Evolutionary conservation across 2,113 vertebrate genomes (phyloP).

Genomic region (Myotis lucifugus): DNA sequence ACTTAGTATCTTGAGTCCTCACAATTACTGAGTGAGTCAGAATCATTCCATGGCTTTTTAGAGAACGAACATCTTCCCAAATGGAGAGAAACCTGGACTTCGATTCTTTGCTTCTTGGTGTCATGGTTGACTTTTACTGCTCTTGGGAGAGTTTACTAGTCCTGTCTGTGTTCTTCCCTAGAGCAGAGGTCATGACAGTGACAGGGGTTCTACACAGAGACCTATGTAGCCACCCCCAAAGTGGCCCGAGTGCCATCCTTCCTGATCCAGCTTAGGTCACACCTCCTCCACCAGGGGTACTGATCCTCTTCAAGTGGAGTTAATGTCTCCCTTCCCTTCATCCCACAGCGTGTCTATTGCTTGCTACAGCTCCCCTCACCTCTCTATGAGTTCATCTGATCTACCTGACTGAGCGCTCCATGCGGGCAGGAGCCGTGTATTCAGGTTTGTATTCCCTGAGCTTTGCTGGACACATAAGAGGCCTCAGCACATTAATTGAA

Average conservation of each 20-base stretch:
- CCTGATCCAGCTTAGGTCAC: neutral
- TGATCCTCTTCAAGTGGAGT: neutral
- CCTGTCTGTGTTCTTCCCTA: neutral
- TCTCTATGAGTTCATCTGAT: neutral
- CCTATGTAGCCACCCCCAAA: neutral
- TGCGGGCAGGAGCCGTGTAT: neutral
- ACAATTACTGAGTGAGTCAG: neutral
- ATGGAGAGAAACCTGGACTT: neutral
- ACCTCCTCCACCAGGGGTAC: too few relatives aligned
- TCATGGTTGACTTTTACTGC: neutral
- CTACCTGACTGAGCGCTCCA: neutral
- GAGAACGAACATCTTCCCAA: neutral
- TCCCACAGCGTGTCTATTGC: neutral
- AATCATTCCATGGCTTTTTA: neutral
- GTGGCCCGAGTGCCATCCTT: neutral
- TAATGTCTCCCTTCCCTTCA: neutral
- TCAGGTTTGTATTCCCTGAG: neutral
- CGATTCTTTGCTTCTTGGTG: neutral
- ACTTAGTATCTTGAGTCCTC: neutral
- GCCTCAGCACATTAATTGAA: neutral
- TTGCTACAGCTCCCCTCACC: neutral
- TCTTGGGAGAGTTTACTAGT: neutral
- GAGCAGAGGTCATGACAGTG: neutral
- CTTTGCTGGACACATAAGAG: neutral
- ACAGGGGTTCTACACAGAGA: neutral